phyloP scores from a whole-genome alignment of 2,888 invertebrate genomes.

The Pristionchus mayeri region DNA sequence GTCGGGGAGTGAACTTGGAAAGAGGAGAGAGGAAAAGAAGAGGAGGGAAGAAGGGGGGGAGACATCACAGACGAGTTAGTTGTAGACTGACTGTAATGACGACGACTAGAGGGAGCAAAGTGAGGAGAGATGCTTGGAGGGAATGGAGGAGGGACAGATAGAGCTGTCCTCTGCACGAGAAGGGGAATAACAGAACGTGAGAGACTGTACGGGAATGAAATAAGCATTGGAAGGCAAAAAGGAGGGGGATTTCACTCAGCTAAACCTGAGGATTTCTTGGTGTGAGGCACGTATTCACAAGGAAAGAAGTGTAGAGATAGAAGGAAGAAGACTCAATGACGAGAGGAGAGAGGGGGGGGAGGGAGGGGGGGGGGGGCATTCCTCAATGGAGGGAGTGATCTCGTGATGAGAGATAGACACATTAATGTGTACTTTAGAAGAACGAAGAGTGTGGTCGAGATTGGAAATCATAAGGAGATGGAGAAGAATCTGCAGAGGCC shows the following conservation, averaged over 20 bases:
- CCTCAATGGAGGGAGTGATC: no score
- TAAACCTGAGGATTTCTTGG: background rate
- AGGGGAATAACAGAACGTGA: background rate
- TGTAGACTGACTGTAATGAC: background rate
- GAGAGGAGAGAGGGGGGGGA: background rate
- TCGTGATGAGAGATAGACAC: no score
- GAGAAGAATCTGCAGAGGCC: background rate
- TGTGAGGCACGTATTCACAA: background rate
- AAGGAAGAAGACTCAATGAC: background rate
- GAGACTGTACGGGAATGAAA: background rate
- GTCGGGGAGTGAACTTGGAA: background rate
- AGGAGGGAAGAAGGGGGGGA: background rate
- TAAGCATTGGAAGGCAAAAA: constrained; percentile 33
- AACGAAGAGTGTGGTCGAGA: constrained; percentile 2
- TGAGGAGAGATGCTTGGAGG: background rate
- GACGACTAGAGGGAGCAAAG: constrained; percentile 9
- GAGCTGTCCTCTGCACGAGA: background rate
- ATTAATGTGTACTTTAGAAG: background rate
- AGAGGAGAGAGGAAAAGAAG: background rate
- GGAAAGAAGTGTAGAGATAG: background rate
- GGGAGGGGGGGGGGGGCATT: constrained; percentile 16
- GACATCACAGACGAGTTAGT: background rate
- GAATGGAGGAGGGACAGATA: constrained; percentile 5
- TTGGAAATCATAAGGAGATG: background rate
- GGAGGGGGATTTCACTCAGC: background rate